These are phyloP conservation scores for Probaryconus sp. DNA, from an alignment of 1,140 invertebrate genomes.

Conservation along the genomic window DNA sequence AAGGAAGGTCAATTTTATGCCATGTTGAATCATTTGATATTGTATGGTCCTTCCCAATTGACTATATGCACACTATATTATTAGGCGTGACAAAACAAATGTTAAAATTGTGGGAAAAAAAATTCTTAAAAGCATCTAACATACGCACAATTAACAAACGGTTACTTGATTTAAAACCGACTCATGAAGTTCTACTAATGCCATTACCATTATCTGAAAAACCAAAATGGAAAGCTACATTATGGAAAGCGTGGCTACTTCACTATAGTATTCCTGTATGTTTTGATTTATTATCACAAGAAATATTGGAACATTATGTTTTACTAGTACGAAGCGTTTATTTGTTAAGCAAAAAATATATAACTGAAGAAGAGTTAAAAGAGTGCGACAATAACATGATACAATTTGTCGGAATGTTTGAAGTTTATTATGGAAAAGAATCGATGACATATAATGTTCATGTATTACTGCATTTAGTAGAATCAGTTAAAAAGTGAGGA, in stretches of 20 bases:
- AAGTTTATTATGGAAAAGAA: slow-evolving; percentile 1
- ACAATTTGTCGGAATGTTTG: slow-evolving; percentile 6
- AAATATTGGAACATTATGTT: slow-evolving; percentile 25
- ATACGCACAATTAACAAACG: slow-evolving; percentile 4
- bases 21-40: slow-evolving; percentile 9
- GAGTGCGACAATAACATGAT: slow-evolving; percentile 10
- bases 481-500: slow-evolving; percentile 12
- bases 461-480: neutral
- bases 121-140: neutral
- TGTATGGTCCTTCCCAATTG: slow-evolving; percentile 18
- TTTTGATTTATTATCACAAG: neutral
- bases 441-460: slow-evolving; percentile 11
- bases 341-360: neutral
- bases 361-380: neutral
- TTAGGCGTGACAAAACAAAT: slow-evolving; percentile 20
- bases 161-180: slow-evolving; percentile 12
- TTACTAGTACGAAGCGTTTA: slow-evolving; percentile 19
- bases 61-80: slow-evolving; percentile 12
- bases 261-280: slow-evolving; percentile 22
- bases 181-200: slow-evolving; percentile 4
- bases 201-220: slow-evolving; percentile 6
- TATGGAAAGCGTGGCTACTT: slow-evolving; percentile 34
- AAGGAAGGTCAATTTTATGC: neutral
- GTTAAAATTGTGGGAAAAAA: slow-evolving; percentile 13
- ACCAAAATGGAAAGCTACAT: slow-evolving; percentile 25